Conservation (phyloP, 2,797 vertebrate genomes). For the Lemur catta region DNA sequence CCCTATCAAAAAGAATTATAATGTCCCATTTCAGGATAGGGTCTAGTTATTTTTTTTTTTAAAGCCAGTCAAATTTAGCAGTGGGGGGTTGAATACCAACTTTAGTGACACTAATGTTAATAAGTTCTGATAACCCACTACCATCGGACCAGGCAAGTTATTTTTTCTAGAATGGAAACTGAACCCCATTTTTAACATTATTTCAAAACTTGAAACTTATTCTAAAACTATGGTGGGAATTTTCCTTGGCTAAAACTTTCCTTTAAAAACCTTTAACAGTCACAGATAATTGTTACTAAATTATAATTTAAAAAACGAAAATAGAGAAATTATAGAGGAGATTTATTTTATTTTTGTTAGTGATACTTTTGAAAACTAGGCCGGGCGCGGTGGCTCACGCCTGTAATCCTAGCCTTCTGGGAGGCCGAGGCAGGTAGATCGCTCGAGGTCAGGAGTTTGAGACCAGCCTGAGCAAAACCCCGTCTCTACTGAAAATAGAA, state of each 20-base stretch:
- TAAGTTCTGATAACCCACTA: too few relatives aligned
- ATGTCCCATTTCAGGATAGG: neutral
- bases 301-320: neutral
- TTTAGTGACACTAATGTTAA: too few relatives aligned
- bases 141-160: too few relatives aligned
- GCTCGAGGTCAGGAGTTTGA: too few relatives aligned
- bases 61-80: too few relatives aligned
- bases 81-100: too few relatives aligned
- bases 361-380: neutral
- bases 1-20: neutral
- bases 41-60: too few relatives aligned
- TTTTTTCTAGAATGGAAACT: slow-evolving; percentile 3
- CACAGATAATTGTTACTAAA: neutral
- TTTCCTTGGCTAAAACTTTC: slow-evolving; percentile 6
- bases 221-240: neutral
- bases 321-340: neutral
- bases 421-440: too few relatives aligned
- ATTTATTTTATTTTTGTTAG: neutral
- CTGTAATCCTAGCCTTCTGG: too few relatives aligned
- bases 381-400: too few relatives aligned
- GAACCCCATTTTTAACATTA: neutral
- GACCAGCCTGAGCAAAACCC: too few relatives aligned
- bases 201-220: slow-evolving; percentile 15
- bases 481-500: too few relatives aligned
- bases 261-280: neutral